Conservation (phyloP, 2,113 vertebrate species). For the Murina feae region DNA sequence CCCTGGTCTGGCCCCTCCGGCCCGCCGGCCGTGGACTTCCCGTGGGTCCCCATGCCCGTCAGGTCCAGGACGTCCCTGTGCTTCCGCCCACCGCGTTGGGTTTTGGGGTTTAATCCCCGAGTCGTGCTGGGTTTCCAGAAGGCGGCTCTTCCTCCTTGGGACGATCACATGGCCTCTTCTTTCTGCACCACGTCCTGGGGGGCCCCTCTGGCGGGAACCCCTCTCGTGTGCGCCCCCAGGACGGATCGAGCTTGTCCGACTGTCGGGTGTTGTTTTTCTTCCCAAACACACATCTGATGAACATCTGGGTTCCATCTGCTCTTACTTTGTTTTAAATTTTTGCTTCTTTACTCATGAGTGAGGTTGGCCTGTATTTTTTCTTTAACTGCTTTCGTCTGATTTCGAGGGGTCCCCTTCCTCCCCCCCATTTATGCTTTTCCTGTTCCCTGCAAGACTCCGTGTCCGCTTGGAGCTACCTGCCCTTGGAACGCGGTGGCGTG, state of each 20-base stretch:
- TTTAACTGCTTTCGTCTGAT: constrained; percentile 44
- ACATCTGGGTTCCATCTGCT: constrained; percentile 63
- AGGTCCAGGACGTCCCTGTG: too few species aligned
- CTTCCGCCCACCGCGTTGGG: too few species aligned
- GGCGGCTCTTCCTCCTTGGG: too few species aligned
- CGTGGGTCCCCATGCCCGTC: too few species aligned
- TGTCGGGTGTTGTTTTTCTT: background rate
- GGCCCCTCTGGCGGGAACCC: accelerated
- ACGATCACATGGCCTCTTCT: too few species aligned
- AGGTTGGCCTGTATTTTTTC: background rate
- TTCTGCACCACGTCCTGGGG: too few species aligned
- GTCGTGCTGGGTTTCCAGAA: too few species aligned
- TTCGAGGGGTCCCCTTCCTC: accelerated
- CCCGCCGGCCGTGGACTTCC: accelerated
- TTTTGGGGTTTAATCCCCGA: too few species aligned
- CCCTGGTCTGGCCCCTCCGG: background rate
- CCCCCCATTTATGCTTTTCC: background rate
- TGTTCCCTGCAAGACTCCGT: background rate
- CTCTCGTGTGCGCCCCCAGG: background rate
- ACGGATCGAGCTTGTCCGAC: background rate
- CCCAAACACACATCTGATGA: background rate
- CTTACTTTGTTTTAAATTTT: constrained; percentile 36
- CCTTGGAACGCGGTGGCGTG: background rate
- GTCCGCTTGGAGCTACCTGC: background rate
- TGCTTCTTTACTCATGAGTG: constrained; percentile 49